Evolutionary conservation across 2,797 vertebrate genomes (phyloP).

Genomic region (Ataeniobius toweri): DNA sequence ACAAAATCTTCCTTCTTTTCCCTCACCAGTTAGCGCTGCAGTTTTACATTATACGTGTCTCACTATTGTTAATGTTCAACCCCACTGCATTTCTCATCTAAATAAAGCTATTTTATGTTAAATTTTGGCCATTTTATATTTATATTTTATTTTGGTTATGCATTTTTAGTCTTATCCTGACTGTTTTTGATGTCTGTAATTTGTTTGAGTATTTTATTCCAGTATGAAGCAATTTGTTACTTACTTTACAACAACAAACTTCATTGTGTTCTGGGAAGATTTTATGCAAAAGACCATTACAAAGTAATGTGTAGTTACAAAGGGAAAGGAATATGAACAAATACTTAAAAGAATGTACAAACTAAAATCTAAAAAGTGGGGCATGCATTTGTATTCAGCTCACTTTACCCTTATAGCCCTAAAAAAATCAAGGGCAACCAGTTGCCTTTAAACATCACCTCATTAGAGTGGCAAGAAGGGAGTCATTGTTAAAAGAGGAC

Average conservation of each 20-base stretch:
- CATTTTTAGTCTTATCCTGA: not conserved
- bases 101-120: not conserved
- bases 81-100: not conserved
- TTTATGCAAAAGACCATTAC: not conserved
- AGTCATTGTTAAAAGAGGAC: not conserved
- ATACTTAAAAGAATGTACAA: not conserved
- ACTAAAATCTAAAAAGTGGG: not conserved
- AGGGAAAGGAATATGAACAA: not conserved
- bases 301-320: not conserved
- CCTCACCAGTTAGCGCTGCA: not conserved
- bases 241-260: not conserved
- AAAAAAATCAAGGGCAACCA: not conserved
- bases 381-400: not conserved
- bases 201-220: too few species aligned
- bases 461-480: not conserved
- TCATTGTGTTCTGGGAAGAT: not conserved
- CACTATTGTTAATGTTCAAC: not conserved
- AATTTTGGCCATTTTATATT: not conserved
- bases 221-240: not conserved
- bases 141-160: not conserved
- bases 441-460: not conserved
- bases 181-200: not conserved
- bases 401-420: not conserved
- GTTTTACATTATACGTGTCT: not conserved
- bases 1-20: not conserved